Evolutionary conservation across 2,113 vertebrate species (phyloP), one percentile per base, ranked within the genome.

Genomic region (Anguilla rostrata): DNA sequence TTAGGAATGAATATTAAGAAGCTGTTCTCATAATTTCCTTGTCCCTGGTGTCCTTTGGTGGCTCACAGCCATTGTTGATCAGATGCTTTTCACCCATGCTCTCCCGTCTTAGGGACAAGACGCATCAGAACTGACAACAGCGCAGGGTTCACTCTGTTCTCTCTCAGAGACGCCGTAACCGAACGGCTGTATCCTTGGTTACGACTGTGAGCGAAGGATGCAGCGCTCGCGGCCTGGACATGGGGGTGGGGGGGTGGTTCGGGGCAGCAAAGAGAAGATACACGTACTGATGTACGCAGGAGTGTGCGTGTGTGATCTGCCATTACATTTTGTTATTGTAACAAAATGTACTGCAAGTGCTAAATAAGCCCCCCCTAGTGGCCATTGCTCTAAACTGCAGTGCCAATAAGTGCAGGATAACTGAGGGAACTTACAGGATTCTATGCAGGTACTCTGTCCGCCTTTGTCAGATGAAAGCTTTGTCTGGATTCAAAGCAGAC

Each of bases 331-430:
- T 66, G 7, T n/a, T 75, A 8, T 7, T 71, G 20, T 71, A 20
- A 22, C 14, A 63, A 22, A n/a, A 75, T 0, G 9, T 4, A 81
- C 78, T 79, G 29, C 78, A 79, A 80, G 60, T 85, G 57, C 41
- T 63, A n/a, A 83, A 39, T 83, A 56, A 85, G 84, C 81, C 83
- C 87, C 34, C 79, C 60, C 89, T 88, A 84, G 85, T 85, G 87
- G 85, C 40, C 60, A 82, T 26, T 71, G 39, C 39, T 43, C 8
- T 4, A 9, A 53, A 86, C n/a, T 80, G 80, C 56, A 40, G 16
- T 5, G 16, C 84, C 46, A 15, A 34, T 12, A 6, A 39, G 16
- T 46, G 39, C 63, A 60, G 39, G 40, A 39, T 6, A 78, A 41
- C n/a, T 29, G 8, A 78, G 29, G 14, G 8, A 41, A 75, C n/a